Conservation (phyloP, 1,140 invertebrate genomes). For the Panagrolaimus sp. region DNA sequence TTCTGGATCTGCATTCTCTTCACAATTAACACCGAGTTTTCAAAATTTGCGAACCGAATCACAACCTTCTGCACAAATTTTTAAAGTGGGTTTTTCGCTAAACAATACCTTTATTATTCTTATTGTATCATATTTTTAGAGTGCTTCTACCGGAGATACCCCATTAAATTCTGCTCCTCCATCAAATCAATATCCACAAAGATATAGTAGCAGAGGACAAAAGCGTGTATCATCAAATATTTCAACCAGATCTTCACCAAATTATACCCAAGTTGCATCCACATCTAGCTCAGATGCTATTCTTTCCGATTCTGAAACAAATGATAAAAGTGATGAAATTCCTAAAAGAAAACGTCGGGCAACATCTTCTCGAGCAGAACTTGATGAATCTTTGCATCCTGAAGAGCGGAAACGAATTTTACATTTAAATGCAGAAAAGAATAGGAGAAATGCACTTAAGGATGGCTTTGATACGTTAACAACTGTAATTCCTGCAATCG, state of each 20-base stretch:
- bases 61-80: not conserved
- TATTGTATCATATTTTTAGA: not conserved
- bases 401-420: conserved; percentile 62
- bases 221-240: not conserved
- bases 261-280: not conserved
- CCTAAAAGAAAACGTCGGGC: not conserved
- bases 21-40: not conserved
- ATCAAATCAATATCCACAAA: too few species aligned
- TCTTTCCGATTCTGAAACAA: conserved; percentile 4
- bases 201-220: not conserved
- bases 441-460: conserved; percentile 67
- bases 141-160: not conserved
- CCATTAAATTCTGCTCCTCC: not conserved
- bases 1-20: not conserved
- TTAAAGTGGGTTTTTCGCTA: not conserved
- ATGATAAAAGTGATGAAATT: not conserved
- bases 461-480: conserved; percentile 43
- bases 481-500: conserved; percentile 40
- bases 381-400: conserved; percentile 57
- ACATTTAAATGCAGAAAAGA: conserved; percentile 95
- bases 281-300: conserved; percentile 10
- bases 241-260: not conserved
- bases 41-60: too few species aligned
- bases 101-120: not conserved
- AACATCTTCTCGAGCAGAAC: not conserved